These are phyloP conservation scores for Chinchilla lanigera DNA, from an alignment of 2,113 vertebrate genomes.

Conservation along the genomic window DNA sequence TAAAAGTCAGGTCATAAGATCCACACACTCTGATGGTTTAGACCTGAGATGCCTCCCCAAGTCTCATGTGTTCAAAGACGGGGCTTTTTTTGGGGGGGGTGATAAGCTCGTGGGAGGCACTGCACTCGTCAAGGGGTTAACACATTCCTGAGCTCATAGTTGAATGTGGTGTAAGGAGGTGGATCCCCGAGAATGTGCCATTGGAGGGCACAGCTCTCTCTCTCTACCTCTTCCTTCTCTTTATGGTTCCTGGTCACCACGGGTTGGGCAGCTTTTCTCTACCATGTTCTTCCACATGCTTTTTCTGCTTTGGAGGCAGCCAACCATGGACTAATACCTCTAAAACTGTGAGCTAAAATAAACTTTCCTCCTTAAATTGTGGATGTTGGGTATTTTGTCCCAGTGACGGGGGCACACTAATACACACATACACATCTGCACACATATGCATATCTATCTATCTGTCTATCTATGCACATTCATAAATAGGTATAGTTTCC, in stretches of 20 bases:
- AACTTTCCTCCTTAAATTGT: not conserved
- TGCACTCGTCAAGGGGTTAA: not conserved
- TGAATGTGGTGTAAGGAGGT: not conserved
- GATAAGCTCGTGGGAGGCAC: not conserved
- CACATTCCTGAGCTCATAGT: not conserved
- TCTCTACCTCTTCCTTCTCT: not conserved
- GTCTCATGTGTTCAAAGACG: not conserved
- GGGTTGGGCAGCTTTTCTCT: not conserved
- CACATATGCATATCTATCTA: not conserved
- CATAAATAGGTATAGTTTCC: not conserved
- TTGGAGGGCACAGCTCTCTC: not conserved
- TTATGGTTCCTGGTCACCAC: not conserved
- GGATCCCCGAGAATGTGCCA: not conserved
- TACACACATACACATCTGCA: not conserved
- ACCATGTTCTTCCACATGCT: not conserved
- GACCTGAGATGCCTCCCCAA: not conserved
- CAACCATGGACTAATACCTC: not conserved
- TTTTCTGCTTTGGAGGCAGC: not conserved
- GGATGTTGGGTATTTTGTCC: not conserved
- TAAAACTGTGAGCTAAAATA: not conserved
- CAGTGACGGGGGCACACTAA: not conserved
- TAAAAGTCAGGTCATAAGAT: not conserved
- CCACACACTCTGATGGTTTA: not conserved
- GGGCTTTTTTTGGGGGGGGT: not conserved
- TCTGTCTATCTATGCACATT: not conserved